Evolutionary conservation across 2,888 invertebrate species (phyloP).

Genomic region (Oligia latruncula): DNA sequence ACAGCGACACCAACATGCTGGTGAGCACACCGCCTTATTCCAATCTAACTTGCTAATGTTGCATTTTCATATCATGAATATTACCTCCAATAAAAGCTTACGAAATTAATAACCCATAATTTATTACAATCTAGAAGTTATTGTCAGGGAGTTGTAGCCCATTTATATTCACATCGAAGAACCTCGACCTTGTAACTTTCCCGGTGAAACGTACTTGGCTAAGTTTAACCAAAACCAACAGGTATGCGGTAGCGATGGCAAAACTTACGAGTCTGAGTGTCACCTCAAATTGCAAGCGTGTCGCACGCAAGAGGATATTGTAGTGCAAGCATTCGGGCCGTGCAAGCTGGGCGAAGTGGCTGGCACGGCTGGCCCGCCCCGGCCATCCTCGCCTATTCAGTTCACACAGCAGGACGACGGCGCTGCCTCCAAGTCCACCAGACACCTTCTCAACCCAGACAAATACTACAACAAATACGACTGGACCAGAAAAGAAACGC

Average conservation of each 20-base stretch:
- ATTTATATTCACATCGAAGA: conserved; percentile 49
- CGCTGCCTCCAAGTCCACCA: conserved; percentile 94
- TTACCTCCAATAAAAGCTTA: background rate
- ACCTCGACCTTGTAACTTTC: conserved; percentile 44
- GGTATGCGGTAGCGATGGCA: conserved; percentile 94
- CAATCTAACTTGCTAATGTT: background rate
- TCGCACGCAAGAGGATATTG: conserved; percentile 94
- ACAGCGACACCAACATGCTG: conserved; percentile 87
- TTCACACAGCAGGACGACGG: conserved; percentile 95
- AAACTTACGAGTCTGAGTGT: conserved; percentile 96
- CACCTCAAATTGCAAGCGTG: conserved; percentile 95
- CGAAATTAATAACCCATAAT: conserved; percentile 46
- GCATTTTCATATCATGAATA: conserved; percentile 22
- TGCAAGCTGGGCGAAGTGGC: conserved; percentile 93
- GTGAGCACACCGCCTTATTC: conserved; percentile 72
- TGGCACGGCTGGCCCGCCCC: conserved; percentile 94
- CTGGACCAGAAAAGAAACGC: conserved; percentile 89
- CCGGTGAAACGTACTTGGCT: conserved; percentile 18
- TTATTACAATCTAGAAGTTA: conserved; percentile 43
- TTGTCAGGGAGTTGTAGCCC: conserved; percentile 36
- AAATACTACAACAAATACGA: conserved; percentile 91
- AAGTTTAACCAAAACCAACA: conserved; percentile 73
- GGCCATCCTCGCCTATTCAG: conserved; percentile 94
- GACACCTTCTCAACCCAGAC: conserved; percentile 93
- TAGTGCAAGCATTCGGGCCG: conserved; percentile 93